Base-by-base conservation (phyloP, 2,113 vertebrate species). In the Benitochromis conjunctus region DNA sequence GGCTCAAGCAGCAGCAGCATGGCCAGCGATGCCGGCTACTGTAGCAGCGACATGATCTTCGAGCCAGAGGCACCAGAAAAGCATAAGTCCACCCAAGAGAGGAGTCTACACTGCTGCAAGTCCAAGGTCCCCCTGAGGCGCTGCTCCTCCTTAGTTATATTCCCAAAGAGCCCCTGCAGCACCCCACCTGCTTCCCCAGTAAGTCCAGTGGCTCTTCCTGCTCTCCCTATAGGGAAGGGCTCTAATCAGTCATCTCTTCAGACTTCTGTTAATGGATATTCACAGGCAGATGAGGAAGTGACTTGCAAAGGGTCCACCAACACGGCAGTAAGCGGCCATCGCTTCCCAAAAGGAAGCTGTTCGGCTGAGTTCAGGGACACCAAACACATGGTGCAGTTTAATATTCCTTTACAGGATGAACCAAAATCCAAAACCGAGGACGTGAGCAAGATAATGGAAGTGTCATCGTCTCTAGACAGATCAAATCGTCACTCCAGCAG, bases 101-200 rank as follows among this genome's bases (percentile, higher is more conserved):
- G 92, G 82, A 62, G 89, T 81, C 90, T 94, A 9, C 90, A 66
- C 79, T 95, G 92, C 88, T 92, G 89, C 79, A 97, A 96, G 79
- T 89, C 94, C 2, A 97, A 96, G 92, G 93, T 96, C 77, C 97
- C 98, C 1, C 94, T 99, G 26, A 97, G 97, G 85, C 97, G 98
- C 13, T 99, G 98, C 92, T 99, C 98, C 2, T 99, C 99, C 1
- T 92, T 99, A 92, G 97, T 99, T 71, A 97, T 99, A 92, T 99
- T 99, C 78, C 98, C 98, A 18, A 95, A 96, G 92, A 99, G 97
- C 88, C 97, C 97, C 82, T 98, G 97, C 31, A 95, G 86, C 86
- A 99, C 97, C 5, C 98, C 98, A 21, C 98, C 98, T 18, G 92
- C 96, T 31, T 98, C 98, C 55, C 98, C 98, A 1, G 95, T 97